These are phyloP conservation scores for Elysia chlorotica DNA, from an alignment of 1,140 invertebrate genomes.

Conservation along the genomic window DNA sequence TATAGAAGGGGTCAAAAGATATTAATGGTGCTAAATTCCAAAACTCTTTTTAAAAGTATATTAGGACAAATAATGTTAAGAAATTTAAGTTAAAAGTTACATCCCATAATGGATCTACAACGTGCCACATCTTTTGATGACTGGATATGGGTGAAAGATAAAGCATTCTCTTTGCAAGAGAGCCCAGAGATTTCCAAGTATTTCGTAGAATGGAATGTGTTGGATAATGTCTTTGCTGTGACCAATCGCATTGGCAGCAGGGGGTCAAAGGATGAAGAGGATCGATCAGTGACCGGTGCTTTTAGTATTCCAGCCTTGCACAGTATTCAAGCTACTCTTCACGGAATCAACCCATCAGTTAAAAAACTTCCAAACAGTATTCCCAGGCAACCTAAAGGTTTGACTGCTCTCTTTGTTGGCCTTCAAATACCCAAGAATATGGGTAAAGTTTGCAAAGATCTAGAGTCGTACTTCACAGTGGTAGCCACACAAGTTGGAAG, in stretches of 20 bases:
- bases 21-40: neutral
- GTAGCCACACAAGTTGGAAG: slow-evolving; percentile 3
- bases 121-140: slow-evolving; percentile 17
- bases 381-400: slow-evolving; percentile 14
- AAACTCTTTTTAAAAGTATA: neutral
- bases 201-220: slow-evolving; percentile 13
- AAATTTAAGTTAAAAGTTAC: too few species aligned
- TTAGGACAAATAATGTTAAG: too few species aligned
- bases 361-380: slow-evolving; percentile 1
- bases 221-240: slow-evolving; percentile 19
- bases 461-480: slow-evolving; percentile 7
- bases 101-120: slow-evolving; percentile 6
- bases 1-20: neutral
- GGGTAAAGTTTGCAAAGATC: neutral
- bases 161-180: slow-evolving; percentile 1
- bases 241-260: slow-evolving; percentile 4
- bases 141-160: slow-evolving; percentile 23
- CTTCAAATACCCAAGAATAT: slow-evolving; percentile 11
- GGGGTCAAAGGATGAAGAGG: slow-evolving; percentile 8
- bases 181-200: neutral
- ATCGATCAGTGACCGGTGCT: slow-evolving; percentile 5
- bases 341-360: slow-evolving; percentile 2
- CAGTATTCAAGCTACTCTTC: slow-evolving; percentile 6
- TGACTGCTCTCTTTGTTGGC: slow-evolving; percentile 21
- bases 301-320: slow-evolving; percentile 11